These are phyloP conservation scores for Onychorhynchus coronatus DNA, from an alignment of 2,113 vertebrate genomes.

Conservation along the genomic window DNA sequence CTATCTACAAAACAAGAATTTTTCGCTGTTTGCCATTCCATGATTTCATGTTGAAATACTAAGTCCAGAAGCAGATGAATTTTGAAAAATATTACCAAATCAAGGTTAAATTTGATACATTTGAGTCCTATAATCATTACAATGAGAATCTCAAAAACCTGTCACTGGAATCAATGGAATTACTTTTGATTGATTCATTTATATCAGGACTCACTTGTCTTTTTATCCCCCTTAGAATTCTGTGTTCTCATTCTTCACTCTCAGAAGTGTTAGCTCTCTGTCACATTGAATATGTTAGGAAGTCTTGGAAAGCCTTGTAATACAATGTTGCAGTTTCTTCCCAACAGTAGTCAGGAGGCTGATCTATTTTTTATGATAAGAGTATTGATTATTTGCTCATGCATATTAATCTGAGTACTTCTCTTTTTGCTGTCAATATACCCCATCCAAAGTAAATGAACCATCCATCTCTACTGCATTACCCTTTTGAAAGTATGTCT, in stretches of 20 bases:
- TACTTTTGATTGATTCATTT: not conserved
- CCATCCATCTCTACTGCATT: conserved; percentile 5
- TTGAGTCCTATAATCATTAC: not conserved
- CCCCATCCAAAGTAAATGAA: not conserved
- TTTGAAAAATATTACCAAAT: not conserved
- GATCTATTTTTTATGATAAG: not conserved
- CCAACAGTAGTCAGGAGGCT: not conserved
- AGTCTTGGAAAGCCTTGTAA: not conserved
- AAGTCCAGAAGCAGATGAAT: not conserved
- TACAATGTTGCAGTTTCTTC: not conserved
- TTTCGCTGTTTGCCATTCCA: not conserved
- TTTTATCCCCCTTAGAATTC: not conserved
- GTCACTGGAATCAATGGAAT: not conserved
- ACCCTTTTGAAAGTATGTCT: conserved; percentile 44
- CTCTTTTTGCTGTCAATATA: not conserved
- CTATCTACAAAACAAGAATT: not conserved
- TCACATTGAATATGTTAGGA: not conserved
- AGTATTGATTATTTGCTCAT: conserved; percentile 35
- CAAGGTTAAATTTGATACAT: not conserved
- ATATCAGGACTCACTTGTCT: not conserved
- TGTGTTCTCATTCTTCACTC: not conserved
- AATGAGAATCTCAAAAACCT: not conserved
- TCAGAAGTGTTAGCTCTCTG: not conserved
- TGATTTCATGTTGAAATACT: not conserved
- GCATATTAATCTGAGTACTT: conserved; percentile 35